Evolutionary conservation across 1,140 invertebrate genomes (phyloP).

Genomic region (Teleogryllus occipitalis): DNA sequence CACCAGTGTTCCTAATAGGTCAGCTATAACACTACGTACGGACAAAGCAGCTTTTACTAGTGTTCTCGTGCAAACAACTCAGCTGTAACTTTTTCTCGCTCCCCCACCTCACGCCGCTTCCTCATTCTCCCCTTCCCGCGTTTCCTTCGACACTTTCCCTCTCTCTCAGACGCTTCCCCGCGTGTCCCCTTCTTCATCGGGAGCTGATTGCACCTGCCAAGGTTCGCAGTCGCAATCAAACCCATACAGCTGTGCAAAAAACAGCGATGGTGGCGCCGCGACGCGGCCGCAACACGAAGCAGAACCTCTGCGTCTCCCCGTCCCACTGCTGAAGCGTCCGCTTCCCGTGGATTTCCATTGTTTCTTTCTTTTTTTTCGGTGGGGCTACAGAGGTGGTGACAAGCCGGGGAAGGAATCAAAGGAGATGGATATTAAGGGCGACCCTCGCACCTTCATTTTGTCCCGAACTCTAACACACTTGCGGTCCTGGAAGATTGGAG

Average conservation of each 20-base stretch:
- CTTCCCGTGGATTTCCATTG: background rate
- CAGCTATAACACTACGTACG: no score
- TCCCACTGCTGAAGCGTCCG: background rate
- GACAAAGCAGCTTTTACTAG: no score
- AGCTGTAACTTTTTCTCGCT: background rate
- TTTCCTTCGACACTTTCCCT: background rate
- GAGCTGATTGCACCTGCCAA: conserved; percentile 3
- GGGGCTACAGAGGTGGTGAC: background rate
- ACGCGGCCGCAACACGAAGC: background rate
- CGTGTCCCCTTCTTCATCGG: background rate
- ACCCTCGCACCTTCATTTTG: background rate
- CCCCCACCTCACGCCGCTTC: background rate
- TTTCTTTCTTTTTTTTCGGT: background rate
- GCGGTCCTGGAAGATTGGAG: no score
- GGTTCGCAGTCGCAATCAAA: background rate
- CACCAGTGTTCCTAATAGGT: no score
- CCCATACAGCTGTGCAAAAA: background rate
- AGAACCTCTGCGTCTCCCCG: background rate
- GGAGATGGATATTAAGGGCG: background rate
- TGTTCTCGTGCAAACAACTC: no score
- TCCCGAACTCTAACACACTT: no score
- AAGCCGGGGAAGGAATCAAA: background rate
- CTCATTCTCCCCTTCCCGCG: background rate
- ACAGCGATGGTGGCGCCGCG: background rate
- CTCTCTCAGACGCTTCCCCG: background rate